Base-by-base conservation (phyloP, 2,888 invertebrate species). In the Xestobium rufovillosum region DNA sequence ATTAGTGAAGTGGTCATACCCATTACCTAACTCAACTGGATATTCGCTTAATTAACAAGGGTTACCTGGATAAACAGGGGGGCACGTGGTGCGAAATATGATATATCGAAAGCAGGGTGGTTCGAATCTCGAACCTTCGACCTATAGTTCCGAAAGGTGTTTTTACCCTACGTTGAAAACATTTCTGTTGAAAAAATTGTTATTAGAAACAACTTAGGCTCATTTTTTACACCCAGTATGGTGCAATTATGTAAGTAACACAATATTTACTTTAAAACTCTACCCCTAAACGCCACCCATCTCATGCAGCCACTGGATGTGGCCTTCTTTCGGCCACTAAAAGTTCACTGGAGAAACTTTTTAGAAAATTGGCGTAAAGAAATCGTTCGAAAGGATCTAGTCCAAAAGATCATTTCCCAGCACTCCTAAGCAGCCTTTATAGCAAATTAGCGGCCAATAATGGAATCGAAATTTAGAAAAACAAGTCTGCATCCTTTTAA, bases 251-350 rank as follows among this genome's bases (percentile, higher is more conserved):
- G 64, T 41, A 41, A 56, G 37, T 49, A 55, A 25, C 45, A 59
- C 31, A 43, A 60, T 41, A 61, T 64, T 27, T 32, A 36, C n/a
- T 63, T 64, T 46, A 43, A 60, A 4, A 56, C 50, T 39, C 44
- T 61, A n/a, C 57, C 59, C 3, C 41, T 52, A 4, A 59, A 61
- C 39, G 43, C 52, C 6, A 60, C 58, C 0, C 57, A 62, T 34
- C 26, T 60, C 6, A 49, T 48, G n/a, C 59, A 61, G 41, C 59
- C 60, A 1, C 40, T 61, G 12, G 59, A 61, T 48, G 56, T 61
- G 3, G 55, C 56, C 3, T 53, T 52, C 28, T 61, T 19, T n/a
- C 23, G 23, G n/a, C 23, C 23, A 6, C n/a, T 19, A n/a, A 19
- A 19, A n/a, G 23, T 19, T 19, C 23, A 19, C n/a, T 19, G 23